Conservation (phyloP, 2,113 vertebrate genomes). For the Holacanthus passer region DNA sequence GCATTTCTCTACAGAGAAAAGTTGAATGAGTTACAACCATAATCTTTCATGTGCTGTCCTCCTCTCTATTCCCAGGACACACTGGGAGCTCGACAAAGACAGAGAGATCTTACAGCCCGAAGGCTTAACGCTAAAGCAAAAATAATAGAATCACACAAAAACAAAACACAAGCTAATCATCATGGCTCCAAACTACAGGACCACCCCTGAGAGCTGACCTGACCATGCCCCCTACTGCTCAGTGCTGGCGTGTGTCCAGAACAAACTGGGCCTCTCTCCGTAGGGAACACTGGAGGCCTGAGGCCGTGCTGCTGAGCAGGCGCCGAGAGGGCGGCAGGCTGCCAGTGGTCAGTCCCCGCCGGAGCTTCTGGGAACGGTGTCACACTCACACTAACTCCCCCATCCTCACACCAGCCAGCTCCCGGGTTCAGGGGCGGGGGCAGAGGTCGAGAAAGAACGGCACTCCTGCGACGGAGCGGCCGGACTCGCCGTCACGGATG, state of each 20-base stretch:
- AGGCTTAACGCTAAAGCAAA: conserved; percentile 58
- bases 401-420: conserved; percentile 41
- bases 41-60: conserved; percentile 56
- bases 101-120: conserved; percentile 47
- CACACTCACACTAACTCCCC: conserved; percentile 46
- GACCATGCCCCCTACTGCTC: conserved; percentile 70
- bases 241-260: conserved; percentile 79
- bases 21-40: conserved; percentile 42
- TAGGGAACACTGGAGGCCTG: conserved; percentile 68
- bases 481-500: conserved; percentile 74
- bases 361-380: conserved; percentile 67
- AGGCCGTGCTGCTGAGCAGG: conserved; percentile 75
- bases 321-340: conserved; percentile 71
- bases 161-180: conserved; percentile 74
- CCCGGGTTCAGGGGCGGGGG: conserved; percentile 34
- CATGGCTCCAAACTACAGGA: conserved; percentile 71
- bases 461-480: conserved; percentile 59
- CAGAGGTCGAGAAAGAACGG: conserved; percentile 57
- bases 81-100: conserved; percentile 55
- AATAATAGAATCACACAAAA: conserved; percentile 74
- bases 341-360: conserved; percentile 72
- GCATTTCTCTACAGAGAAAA: conserved; percentile 64
- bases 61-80: conserved; percentile 66
- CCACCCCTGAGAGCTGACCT: conserved; percentile 82
- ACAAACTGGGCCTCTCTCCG: conserved; percentile 76